These are phyloP conservation scores for Axis porcinus DNA, from an alignment of 2,113 vertebrate genomes.

Conservation along the genomic window DNA sequence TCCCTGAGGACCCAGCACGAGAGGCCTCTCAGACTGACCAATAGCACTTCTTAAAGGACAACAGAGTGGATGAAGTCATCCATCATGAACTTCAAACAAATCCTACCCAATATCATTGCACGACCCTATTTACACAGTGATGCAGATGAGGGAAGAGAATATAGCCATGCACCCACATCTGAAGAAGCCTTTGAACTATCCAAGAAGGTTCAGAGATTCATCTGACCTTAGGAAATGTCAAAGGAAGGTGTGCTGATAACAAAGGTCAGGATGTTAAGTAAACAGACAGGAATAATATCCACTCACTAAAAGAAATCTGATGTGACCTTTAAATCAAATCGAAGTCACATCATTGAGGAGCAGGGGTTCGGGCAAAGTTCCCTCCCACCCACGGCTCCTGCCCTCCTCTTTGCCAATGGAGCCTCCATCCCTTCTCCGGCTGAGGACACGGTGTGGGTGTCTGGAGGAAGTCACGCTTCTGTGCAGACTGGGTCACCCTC, in stretches of 20 bases:
- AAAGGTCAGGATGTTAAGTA: constrained; percentile 40
- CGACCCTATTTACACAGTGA: background rate
- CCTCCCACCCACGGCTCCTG: background rate
- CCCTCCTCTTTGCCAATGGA: background rate
- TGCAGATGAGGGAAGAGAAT: background rate
- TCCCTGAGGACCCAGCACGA: background rate
- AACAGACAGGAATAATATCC: constrained; percentile 43
- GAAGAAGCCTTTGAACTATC: constrained; percentile 12
- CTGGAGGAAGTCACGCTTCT: background rate
- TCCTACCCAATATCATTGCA: background rate
- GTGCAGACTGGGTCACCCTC: background rate
- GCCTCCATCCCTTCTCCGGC: fast-evolving
- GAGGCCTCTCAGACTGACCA: background rate
- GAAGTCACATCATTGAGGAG: background rate
- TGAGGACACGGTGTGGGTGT: background rate
- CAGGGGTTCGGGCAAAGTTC: background rate
- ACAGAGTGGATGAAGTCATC: background rate
- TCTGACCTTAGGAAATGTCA: constrained; percentile 56
- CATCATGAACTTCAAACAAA: background rate
- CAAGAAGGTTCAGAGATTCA: constrained; percentile 31
- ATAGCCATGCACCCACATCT: background rate
- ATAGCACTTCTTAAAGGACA: constrained; percentile 19
- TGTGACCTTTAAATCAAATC: constrained; percentile 40
- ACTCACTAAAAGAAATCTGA: constrained; percentile 36
- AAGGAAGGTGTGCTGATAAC: constrained; percentile 18